Base-by-base conservation (phyloP, 2,888 invertebrate genomes). In the Drosophila mercatorum region DNA sequence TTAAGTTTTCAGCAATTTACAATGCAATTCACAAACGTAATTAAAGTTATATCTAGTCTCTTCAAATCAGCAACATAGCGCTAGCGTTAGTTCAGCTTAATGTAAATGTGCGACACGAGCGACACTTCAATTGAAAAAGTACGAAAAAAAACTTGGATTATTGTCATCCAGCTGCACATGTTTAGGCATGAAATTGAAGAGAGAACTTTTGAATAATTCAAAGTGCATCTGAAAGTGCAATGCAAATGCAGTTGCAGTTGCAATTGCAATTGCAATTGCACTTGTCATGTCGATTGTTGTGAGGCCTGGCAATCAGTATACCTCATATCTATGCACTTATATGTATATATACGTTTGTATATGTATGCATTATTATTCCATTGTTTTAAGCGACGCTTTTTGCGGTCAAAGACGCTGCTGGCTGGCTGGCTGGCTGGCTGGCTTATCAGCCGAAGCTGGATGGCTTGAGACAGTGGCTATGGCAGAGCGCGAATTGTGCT, bases 401-500 rank as follows among this genome's bases (percentile, higher is more conserved):
- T 74, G 74, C 77, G 77, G 74, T 74, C 72, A 58, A 49, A 73
- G 77, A 70, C 46, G 55, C 26, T 55, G 65, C 38, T 47, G 31
- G 31, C 31, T 38, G 17, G 17, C 38, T 47, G 31, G 31, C 31
- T 38, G 17, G 17, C 17, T 17, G 59, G 17, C 43, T 47, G 40
- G 72, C 68, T 87, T 74, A 81, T 81, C 87, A 83, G 55, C 6
- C 46, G 12, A 14, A 12, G 56, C 43, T 22, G 22, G 22, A 22
- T 17, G 51, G 34, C 11, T 34, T 59, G 51, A 22, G 36, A 11
- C 44, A 38, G 41, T 28, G 34, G 31, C 31, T 43, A 57, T 34
- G 47, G 58, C 63, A 64, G 72, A 83, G 70, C 74, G 72, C 72
- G 78, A 89, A 73, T 80, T 89, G 86, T 88, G 85, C 83, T 89